These are phyloP conservation scores for Drosophila subquinaria DNA, from an alignment of 2,888 invertebrate species.

Conservation along the genomic window DNA sequence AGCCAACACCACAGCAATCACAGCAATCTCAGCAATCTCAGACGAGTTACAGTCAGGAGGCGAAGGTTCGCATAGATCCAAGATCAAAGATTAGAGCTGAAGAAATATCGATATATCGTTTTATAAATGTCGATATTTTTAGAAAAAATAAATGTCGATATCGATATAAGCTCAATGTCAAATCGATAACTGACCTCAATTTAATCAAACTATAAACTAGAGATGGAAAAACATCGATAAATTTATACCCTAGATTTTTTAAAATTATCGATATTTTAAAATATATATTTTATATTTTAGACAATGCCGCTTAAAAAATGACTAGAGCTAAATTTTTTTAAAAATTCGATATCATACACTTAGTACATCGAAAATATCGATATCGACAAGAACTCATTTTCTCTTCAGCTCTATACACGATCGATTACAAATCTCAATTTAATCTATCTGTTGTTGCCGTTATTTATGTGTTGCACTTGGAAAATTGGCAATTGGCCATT, in stretches of 20 bases:
- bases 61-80: conserved; percentile 83
- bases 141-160: too few species aligned
- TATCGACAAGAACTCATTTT: background rate
- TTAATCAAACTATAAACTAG: conserved; percentile 11
- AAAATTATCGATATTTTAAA: too few species aligned
- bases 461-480: conserved; percentile 67
- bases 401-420: background rate
- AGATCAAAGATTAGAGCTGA: conserved; percentile 1
- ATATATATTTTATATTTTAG: too few species aligned
- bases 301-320: too few species aligned
- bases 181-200: conserved; percentile 14
- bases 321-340: too few species aligned
- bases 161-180: background rate
- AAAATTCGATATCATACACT: too few species aligned
- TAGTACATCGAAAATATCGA: too few species aligned
- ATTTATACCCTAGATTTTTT: too few species aligned
- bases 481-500: conserved; percentile 20
- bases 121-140: too few species aligned
- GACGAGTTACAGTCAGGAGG: conserved; percentile 74
- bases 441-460: conserved; percentile 43
- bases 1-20: conserved; percentile 32
- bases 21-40: conserved; percentile 15
- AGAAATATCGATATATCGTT: background rate
- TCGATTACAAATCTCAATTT: conserved; percentile 19
- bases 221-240: too few species aligned